Evolutionary conservation across 2,113 vertebrate genomes (phyloP), one percentile per base, ranked within the genome.

Genomic region (Planiliza haematocheilus): DNA sequence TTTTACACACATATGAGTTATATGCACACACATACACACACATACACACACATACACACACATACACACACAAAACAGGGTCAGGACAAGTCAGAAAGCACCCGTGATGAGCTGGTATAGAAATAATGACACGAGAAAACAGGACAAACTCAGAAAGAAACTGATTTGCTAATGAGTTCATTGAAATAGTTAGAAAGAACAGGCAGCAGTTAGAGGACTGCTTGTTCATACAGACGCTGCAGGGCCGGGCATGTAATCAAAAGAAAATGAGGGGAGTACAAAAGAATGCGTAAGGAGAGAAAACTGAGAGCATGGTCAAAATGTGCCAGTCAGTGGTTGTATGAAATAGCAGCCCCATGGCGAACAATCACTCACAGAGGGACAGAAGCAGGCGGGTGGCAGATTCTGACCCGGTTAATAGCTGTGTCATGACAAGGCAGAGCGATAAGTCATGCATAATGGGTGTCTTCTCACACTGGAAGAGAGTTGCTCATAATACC

Each of bases 61-160:
- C 30, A 12, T n/a, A 24, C 38, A 20, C 24, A 49, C n/a, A 11
- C 36, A 38, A 53, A 58, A 45, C 41, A 14, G 51, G 10, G 24
- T 39, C 76, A 62, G 61, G 43, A 10, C 21, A 50, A 62, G 52
- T 69, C 12, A 37, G 39, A 37, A 50, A 11, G 72, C 14, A 21
- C 59, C 48, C 6, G n/a, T 50, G 69, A 86, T 79, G 82, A 71
- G 51, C 14, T 60, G 59, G 37, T 76, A 34, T 17, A 57, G 36
- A 45, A 38, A 49, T 10, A 38, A 48, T 0, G 2, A 34, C 34
- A 38, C 38, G 2, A 55, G 6, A 13, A 39, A 70, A 46, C 16
- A n/a, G 18, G 37, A 43, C 10, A 46, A 56, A 60, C 17, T 0
- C 2, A 46, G 11, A 42, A 36, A 41, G 74, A 55, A 53, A 49